Conservation (phyloP, 2,888 invertebrate species). For the Torymus texanus region DNA sequence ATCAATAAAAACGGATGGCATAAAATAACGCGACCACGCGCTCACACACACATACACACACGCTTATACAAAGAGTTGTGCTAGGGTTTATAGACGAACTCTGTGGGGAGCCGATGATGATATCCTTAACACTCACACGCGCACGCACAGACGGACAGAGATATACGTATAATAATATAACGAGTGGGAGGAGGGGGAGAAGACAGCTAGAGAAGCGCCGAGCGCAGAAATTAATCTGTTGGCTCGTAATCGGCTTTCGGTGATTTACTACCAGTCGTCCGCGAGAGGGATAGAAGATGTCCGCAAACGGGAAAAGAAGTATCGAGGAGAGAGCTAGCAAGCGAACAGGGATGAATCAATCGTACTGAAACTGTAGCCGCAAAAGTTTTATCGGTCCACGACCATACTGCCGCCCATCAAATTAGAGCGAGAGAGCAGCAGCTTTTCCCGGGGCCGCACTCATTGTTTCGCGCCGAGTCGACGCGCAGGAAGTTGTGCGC, state of each 20-base stretch:
- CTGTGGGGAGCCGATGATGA: constrained; percentile 13
- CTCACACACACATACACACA: too few relatives aligned
- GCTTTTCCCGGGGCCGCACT: constrained; percentile 32
- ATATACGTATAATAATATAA: background rate
- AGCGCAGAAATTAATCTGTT: constrained; percentile 72
- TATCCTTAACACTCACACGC: constrained; percentile 34
- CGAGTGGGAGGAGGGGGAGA: constrained; percentile 27
- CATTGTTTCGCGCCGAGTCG: constrained; percentile 30
- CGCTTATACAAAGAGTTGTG: constrained; percentile 33
- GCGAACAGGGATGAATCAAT: constrained; percentile 41
- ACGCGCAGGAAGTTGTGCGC: constrained; percentile 21
- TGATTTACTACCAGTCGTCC: constrained; percentile 66
- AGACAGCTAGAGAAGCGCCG: constrained; percentile 41
- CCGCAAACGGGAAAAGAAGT: constrained; percentile 59
- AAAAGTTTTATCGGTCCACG: constrained; percentile 61
- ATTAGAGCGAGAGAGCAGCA: constrained; percentile 49
- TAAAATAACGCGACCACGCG: background rate
- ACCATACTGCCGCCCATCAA: constrained; percentile 62
- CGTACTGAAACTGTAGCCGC: background rate
- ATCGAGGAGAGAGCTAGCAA: background rate
- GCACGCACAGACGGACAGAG: too few relatives aligned
- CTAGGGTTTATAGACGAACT: background rate
- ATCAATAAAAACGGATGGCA: constrained; percentile 36
- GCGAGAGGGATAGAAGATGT: constrained; percentile 62
- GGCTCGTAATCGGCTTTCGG: constrained; percentile 72